Evolutionary conservation across 2,888 invertebrate species (phyloP).

Genomic region (Morpho helenor): DNA sequence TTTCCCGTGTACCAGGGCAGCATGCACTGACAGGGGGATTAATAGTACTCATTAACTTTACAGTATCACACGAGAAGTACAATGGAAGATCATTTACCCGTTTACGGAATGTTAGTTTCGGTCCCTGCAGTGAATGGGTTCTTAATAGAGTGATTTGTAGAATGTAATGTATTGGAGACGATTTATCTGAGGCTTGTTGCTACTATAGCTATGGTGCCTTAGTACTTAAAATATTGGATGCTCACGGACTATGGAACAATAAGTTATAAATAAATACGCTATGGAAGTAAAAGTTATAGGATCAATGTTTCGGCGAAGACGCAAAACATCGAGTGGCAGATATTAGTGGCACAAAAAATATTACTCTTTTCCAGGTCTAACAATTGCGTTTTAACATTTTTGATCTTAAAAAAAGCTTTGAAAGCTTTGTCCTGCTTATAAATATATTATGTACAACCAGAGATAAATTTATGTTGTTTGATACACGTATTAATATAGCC

Average conservation of each 20-base stretch:
- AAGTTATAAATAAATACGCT: too few species aligned
- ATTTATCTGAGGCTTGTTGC: conserved; percentile 19
- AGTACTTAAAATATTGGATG: conserved; percentile 8
- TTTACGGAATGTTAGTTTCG: conserved; percentile 30
- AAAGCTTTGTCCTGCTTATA: too few species aligned
- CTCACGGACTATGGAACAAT: background rate
- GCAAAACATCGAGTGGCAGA: background rate
- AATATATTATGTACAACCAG: too few species aligned
- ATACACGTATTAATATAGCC: too few species aligned
- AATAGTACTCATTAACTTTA: conserved; percentile 40
- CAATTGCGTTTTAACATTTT: too few species aligned
- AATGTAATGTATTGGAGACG: conserved; percentile 19
- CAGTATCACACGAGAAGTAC: conserved; percentile 27
- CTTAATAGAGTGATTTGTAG: conserved; percentile 23
- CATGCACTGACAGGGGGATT: conserved; percentile 35
- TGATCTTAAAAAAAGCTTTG: too few species aligned
- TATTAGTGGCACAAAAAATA: too few species aligned
- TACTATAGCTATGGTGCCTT: conserved; percentile 1
- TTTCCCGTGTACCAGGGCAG: conserved; percentile 36
- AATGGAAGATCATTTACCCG: conserved; percentile 32
- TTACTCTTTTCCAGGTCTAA: too few species aligned
- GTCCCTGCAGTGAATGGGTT: conserved; percentile 23
- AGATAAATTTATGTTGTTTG: too few species aligned
- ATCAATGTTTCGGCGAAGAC: too few species aligned
- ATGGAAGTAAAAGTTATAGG: too few species aligned